Percentiles rank a stretch among this genome's conserved stretches.
Conservation (phyloP, 2,888 invertebrate species). For the Dendrolimus houi region DNA sequence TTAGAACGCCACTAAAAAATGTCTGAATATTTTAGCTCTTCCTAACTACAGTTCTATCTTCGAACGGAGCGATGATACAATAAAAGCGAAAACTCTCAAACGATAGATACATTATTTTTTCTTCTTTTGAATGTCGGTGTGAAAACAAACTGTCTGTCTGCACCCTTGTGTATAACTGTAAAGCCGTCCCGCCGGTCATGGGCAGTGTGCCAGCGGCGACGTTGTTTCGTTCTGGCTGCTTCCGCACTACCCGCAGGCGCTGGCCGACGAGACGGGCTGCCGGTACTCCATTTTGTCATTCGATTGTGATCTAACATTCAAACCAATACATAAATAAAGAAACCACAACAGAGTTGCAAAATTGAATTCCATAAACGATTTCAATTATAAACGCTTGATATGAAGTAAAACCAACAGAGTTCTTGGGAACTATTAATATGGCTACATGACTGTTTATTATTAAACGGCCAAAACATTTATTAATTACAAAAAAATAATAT, state of each 20-base stretch:
- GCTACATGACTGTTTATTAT: too few species aligned
- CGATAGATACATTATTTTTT: conserved; percentile 16
- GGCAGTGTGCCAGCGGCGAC: conserved; percentile 60
- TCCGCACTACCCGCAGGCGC: conserved; percentile 28
- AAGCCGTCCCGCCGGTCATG: conserved; percentile 40
- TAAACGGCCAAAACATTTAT: too few species aligned
- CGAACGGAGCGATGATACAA: neutral
- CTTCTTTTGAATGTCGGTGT: conserved; percentile 22
- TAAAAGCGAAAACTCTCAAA: conserved; percentile 11
- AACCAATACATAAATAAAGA: too few species aligned
- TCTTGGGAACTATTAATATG: too few species aligned
- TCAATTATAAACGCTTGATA: too few species aligned
- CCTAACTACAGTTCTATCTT: neutral
- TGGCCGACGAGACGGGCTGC: neutral
- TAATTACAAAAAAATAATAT: too few species aligned
- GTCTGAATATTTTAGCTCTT: neutral
- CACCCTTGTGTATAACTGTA: conserved; percentile 27
- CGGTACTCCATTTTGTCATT: too few species aligned
- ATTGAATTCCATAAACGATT: too few species aligned
- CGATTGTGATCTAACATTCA: too few species aligned
- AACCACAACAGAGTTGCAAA: too few species aligned
- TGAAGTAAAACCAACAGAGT: too few species aligned
- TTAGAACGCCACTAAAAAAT: neutral
- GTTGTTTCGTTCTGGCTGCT: conserved; percentile 30
- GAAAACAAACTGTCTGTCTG: conserved; percentile 20